Base-by-base conservation (phyloP, 2,888 invertebrate genomes). In the Archips xylosteana region DNA sequence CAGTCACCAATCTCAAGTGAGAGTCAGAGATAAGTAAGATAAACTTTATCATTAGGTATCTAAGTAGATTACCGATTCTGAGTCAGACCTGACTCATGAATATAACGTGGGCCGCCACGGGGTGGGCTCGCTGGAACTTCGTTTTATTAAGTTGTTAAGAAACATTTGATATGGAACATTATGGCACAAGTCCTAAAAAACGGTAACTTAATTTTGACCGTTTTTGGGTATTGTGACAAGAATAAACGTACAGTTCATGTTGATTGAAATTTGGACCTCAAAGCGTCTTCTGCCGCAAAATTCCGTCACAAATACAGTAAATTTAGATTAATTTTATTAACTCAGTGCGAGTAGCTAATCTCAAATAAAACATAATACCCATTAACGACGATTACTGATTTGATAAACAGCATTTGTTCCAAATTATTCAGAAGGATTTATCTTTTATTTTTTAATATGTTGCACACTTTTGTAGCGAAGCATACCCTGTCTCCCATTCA, bases 401-500 rank as follows among this genome's bases (percentile, higher is more conserved):
- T 23, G 23, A 23, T 1, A 23, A 23, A 23, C 0, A 23, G 1
- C 23, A 23, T 23, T 23, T 23, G 23, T 23, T 23, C 23, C 23
- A 23, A 23, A 23, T 23, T 23, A 23, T 23, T 23, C 23, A 23
- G 1, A 23, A 23, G 23, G 23, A 23, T 23, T 23, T 23, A 23
- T 23, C 1, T 23, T 23, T 23, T 23, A 23, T 23, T 23, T 23
- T 23, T 45, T 45, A 45, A 45, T 12, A 12, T 45, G 10, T 45
- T 5, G 6, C 4, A 8, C 10, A 51, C 65, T 51, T 23, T 2
- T 10, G 51, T 15, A 2, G 47, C 36, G 51, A 9, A 36, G n/a
- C 51, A 61, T 71, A 71, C 54, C 54, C 47, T 36, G 34, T 67
- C 61, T 45, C 61, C 61, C 61, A 71, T 67, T 54, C 65, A 66